Evolutionary conservation across 2,797 vertebrate species (phyloP).

Genomic region (Eleutherodactylus coqui): DNA sequence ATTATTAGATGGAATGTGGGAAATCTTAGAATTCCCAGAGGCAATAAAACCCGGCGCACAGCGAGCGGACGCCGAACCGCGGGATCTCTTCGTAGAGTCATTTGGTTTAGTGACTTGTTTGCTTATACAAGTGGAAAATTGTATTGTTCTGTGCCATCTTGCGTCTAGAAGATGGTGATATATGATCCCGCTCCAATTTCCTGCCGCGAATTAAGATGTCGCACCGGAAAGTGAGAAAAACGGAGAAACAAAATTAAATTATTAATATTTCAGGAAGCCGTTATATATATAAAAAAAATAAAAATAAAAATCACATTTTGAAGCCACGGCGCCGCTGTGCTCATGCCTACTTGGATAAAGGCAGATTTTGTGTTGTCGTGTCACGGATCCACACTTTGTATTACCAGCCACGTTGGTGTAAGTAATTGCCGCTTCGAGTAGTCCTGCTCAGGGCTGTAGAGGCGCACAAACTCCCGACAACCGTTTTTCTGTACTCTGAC

Average conservation of each 20-base stretch:
- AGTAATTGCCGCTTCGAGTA: too few species aligned
- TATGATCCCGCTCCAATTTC: not conserved
- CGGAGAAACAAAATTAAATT: not conserved
- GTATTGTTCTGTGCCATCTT: conserved; percentile 2
- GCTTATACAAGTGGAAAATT: conserved; percentile 23
- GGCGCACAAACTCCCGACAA: too few species aligned
- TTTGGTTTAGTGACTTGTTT: not conserved
- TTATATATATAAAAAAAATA: not conserved
- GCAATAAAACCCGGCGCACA: conserved; percentile 28
- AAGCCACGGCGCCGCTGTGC: not conserved
- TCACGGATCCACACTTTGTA: too few species aligned
- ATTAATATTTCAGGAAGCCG: not conserved
- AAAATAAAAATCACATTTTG: not conserved
- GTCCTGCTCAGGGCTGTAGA: too few species aligned
- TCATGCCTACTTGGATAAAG: not conserved
- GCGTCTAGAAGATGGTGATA: conserved; percentile 3
- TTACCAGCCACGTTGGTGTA: too few species aligned
- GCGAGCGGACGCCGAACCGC: not conserved
- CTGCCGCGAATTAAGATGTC: conserved; percentile 19
- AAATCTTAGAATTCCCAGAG: not conserved
- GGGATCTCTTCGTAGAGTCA: not conserved
- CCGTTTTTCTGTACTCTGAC: too few species aligned
- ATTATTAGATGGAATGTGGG: conserved; percentile 40
- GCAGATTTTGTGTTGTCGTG: too few species aligned
- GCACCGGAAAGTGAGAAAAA: not conserved